A percentile compares a stretch with the other conserved stretches of the same genome.
Evolutionary conservation across 2,888 invertebrate genomes (phyloP).

Genomic region (Adelphocoris suturalis): DNA sequence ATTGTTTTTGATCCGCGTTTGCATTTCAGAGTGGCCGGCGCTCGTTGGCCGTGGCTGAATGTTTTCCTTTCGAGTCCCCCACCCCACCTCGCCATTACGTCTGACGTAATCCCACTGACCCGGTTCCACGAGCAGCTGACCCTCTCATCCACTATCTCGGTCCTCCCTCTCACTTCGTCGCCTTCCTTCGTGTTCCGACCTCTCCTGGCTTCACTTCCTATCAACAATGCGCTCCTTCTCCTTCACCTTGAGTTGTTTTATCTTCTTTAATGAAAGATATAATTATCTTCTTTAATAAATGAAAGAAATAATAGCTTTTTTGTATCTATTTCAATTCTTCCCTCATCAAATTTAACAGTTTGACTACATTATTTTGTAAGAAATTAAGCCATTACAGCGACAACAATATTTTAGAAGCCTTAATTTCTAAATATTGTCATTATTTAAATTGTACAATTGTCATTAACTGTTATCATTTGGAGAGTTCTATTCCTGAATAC

Average conservation of each 20-base stretch:
- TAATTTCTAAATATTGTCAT: no score
- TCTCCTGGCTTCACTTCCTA: not conserved
- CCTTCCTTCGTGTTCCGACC: not conserved
- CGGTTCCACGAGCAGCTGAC: slow-evolving; percentile 31
- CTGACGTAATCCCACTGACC: slow-evolving; percentile 36
- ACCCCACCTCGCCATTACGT: not conserved
- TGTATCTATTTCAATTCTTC: no score
- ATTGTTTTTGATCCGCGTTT: not conserved
- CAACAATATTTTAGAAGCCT: no score
- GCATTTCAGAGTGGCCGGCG: not conserved
- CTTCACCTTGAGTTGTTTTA: not conserved
- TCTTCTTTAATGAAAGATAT: no score
- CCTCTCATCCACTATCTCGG: not conserved
- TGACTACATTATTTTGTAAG: no score
- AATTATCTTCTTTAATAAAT: no score
- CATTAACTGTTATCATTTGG: no score
- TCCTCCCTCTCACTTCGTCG: not conserved
- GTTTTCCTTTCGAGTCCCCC: slow-evolving; percentile 6
- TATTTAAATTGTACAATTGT: no score
- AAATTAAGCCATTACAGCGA: no score
- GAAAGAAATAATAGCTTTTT: no score
- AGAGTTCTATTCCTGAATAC: no score
- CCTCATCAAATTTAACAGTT: no score
- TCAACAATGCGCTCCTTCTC: not conserved
- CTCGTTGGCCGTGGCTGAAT: not conserved